Conservation (phyloP, 2,888 invertebrate species). For the Frankliniella fusca region DNA sequence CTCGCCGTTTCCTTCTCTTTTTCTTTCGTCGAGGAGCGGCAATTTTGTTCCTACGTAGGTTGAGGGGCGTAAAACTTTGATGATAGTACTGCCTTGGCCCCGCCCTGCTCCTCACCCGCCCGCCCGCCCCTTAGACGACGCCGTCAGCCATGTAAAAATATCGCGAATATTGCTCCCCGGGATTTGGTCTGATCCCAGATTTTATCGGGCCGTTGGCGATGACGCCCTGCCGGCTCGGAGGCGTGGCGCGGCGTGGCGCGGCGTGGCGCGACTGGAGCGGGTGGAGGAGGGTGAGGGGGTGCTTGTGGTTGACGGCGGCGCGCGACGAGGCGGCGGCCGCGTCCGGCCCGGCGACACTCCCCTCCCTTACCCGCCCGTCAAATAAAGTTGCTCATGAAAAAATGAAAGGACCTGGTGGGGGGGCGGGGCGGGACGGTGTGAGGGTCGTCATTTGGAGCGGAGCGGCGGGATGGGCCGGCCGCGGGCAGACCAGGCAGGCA, state of each 20-base stretch:
- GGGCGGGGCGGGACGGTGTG: too few species aligned
- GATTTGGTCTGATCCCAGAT: slow-evolving; percentile 12
- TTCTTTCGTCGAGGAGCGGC: neutral
- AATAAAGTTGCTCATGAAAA: too few species aligned
- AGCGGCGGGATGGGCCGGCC: too few species aligned
- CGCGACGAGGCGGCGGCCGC: too few species aligned
- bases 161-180: slow-evolving; percentile 1
- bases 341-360: too few species aligned
- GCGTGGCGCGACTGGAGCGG: neutral
- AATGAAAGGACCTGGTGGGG: too few species aligned
- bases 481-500: too few species aligned
- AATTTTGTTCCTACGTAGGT: slow-evolving; percentile 3
- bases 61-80: slow-evolving; percentile 14
- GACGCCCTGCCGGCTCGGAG: neutral
- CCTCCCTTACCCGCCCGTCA: too few species aligned
- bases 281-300: too few species aligned
- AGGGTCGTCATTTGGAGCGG: too few species aligned
- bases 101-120: neutral
- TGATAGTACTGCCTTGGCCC: neutral
- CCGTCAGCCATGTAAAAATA: slow-evolving; percentile 13
- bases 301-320: too few species aligned
- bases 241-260: neutral
- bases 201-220: neutral
- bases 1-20: neutral
- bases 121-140: neutral